phyloP scores from a whole-genome alignment of 2,797 vertebrate genomes.

The Sebastiscus albofasciatus region DNA sequence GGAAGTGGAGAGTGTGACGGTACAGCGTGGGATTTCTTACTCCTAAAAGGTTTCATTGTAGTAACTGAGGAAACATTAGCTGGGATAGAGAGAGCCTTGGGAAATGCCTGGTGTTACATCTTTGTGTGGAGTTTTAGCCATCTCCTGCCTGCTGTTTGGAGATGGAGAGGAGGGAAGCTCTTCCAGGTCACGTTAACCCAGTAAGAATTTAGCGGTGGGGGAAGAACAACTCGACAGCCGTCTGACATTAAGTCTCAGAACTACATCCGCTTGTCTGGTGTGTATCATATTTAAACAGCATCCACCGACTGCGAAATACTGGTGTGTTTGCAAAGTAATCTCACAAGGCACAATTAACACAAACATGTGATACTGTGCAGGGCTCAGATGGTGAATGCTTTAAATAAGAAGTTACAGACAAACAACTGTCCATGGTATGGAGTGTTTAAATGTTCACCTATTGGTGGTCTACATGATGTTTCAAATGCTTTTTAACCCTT shows the following conservation, averaged over 20 bases:
- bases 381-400: neutral
- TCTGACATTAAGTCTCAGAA: neutral
- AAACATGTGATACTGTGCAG: neutral
- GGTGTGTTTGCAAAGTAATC: neutral
- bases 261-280: neutral
- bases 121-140: neutral
- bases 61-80: slow-evolving; percentile 42
- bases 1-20: slow-evolving; percentile 18
- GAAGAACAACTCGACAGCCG: neutral
- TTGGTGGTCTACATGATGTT: neutral
- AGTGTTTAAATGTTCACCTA: neutral
- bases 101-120: slow-evolving; percentile 15
- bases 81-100: slow-evolving; percentile 11
- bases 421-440: neutral
- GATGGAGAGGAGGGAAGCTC: neutral
- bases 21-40: slow-evolving; percentile 20
- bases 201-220: slow-evolving; percentile 9
- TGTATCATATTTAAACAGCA: neutral
- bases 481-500: neutral
- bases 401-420: neutral
- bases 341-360: neutral
- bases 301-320: neutral
- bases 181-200: slow-evolving; percentile 52
- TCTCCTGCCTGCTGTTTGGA: slow-evolving; percentile 1
- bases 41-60: slow-evolving; percentile 34